Conservation (phyloP, 2,797 vertebrate species). For the Syngnathus rostellatus region DNA sequence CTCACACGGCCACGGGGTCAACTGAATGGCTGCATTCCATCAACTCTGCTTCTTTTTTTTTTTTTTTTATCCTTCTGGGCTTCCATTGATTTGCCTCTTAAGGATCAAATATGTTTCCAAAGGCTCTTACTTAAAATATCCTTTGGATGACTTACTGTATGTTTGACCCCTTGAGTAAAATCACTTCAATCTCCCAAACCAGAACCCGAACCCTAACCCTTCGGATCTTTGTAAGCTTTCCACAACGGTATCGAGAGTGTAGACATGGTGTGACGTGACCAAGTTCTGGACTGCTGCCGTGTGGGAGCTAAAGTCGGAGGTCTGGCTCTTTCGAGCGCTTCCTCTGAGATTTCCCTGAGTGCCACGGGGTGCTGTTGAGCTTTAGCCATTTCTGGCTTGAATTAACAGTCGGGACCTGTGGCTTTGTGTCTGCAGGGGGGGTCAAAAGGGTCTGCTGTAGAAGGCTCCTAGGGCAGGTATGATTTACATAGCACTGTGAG, state of each 20-base stretch:
- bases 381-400: conserved; percentile 60
- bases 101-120: conserved; percentile 65
- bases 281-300: conserved; percentile 20
- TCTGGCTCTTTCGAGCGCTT: conserved; percentile 52
- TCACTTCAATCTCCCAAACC: too few relatives aligned
- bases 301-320: conserved; percentile 44
- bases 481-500: conserved; percentile 68
- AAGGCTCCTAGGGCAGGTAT: conserved; percentile 52
- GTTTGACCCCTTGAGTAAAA: not conserved
- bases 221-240: not conserved
- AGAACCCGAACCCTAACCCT: too few relatives aligned
- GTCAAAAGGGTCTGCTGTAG: conserved; percentile 40
- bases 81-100: conserved; percentile 60
- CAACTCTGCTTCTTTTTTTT: conserved; percentile 59
- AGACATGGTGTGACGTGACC: conserved; percentile 13
- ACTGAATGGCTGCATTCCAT: conserved; percentile 83
- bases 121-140: conserved; percentile 11
- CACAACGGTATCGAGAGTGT: too few relatives aligned
- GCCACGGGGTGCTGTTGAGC: conserved; percentile 46
- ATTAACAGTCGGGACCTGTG: conserved; percentile 60
- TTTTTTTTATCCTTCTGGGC: conserved; percentile 37
- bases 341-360: conserved; percentile 51
- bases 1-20: conserved; percentile 83
- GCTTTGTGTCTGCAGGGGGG: conserved; percentile 53
- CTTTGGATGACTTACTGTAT: not conserved